phyloP scores from a whole-genome alignment of 2,113 vertebrate genomes.

The Coptodon bakossiorum region DNA sequence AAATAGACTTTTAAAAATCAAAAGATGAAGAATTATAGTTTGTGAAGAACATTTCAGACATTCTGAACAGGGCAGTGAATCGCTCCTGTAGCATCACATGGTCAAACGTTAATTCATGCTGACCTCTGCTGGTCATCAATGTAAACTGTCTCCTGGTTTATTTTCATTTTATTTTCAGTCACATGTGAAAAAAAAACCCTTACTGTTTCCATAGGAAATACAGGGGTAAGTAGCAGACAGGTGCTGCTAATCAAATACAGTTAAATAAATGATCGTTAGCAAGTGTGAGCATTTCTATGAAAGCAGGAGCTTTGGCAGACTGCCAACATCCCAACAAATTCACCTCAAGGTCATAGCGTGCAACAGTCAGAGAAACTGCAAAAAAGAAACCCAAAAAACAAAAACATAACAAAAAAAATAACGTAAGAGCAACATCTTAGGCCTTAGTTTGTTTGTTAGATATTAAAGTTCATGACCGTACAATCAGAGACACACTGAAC shows the following conservation, averaged over 20 bases:
- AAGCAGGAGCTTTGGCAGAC: not conserved
- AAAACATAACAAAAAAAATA: not conserved
- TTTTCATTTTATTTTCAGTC: not conserved
- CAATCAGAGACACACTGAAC: not conserved
- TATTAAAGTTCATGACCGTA: not conserved
- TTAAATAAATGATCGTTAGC: not conserved
- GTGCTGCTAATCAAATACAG: not conserved
- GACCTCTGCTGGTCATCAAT: slow-evolving; percentile 56
- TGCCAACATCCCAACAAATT: not conserved
- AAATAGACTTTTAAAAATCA: not conserved
- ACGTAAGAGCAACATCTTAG: not conserved
- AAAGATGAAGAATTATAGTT: not conserved
- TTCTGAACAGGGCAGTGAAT: not conserved
- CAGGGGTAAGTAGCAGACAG: not conserved
- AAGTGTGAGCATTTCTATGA: not conserved
- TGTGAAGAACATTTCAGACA: not conserved
- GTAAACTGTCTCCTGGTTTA: not conserved
- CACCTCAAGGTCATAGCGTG: not conserved
- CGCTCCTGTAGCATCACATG: not conserved
- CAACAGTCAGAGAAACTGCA: not conserved
- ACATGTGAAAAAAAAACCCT: not conserved
- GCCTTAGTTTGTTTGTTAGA: not conserved
- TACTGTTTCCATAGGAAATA: not conserved
- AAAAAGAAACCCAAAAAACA: not conserved
- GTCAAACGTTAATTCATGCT: slow-evolving; percentile 3